Evolutionary conservation across 2,888 invertebrate species (phyloP).

Genomic region (Sesamia inferens): DNA sequence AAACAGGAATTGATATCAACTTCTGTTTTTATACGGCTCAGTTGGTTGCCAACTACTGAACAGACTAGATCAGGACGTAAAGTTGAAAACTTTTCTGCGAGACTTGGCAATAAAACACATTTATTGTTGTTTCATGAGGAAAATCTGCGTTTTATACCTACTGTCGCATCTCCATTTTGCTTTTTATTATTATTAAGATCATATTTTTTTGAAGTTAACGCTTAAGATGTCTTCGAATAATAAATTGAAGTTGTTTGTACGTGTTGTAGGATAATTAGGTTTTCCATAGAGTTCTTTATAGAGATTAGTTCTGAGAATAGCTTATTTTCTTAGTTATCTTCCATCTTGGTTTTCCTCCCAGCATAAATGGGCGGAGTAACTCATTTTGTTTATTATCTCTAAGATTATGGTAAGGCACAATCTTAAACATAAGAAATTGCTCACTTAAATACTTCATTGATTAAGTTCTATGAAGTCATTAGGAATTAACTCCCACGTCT

Average conservation of each 20-base stretch:
- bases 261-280: not conserved
- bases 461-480: not conserved
- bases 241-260: conserved; percentile 1
- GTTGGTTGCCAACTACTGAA: conserved; percentile 60
- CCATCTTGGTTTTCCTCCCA: not conserved
- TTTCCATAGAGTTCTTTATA: not conserved
- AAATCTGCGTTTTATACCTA: conserved; percentile 64
- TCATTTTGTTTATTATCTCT: not conserved
- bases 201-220: conserved; percentile 40
- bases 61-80: conserved; percentile 51
- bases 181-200: conserved; percentile 36
- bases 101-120: conserved; percentile 64
- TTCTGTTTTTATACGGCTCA: conserved; percentile 61
- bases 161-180: conserved; percentile 31
- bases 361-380: not conserved
- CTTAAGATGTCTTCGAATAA: conserved; percentile 10
- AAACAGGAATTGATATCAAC: conserved; percentile 55
- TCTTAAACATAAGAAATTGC: too few relatives aligned
- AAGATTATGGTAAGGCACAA: too few relatives aligned
- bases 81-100: conserved; percentile 65
- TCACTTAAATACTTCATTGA: too few relatives aligned
- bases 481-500: too few relatives aligned
- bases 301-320: not conserved
- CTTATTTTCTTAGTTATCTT: not conserved
- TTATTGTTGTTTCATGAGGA: conserved; percentile 66